Evolutionary conservation across 2,888 invertebrate species (phyloP).

Genomic region (Amphipoea lucens): DNA sequence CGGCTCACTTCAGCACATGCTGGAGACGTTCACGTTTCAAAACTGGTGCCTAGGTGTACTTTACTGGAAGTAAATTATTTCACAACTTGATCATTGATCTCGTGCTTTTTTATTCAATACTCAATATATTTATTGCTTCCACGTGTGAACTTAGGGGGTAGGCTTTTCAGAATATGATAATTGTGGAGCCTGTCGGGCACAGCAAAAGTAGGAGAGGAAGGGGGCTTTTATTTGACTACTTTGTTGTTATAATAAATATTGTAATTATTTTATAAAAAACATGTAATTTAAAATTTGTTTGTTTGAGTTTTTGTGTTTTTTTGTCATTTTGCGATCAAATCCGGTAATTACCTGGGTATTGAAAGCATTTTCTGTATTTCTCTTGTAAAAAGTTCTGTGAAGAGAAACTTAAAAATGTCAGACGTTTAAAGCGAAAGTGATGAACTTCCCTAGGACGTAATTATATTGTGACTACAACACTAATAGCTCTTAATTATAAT

Average conservation of each 20-base stretch:
- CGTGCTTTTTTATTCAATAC: background rate
- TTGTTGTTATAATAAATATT: too few relatives aligned
- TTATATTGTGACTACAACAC: background rate
- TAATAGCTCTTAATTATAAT: background rate
- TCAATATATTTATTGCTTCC: too few relatives aligned
- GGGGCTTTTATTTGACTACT: too few relatives aligned
- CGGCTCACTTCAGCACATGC: background rate
- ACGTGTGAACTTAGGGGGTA: too few relatives aligned
- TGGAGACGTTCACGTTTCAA: background rate
- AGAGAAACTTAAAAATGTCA: background rate
- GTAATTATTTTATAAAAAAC: too few relatives aligned
- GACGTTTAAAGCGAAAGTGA: background rate
- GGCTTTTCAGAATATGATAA: too few relatives aligned
- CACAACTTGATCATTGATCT: background rate
- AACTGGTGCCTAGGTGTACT: too few relatives aligned
- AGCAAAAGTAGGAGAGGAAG: too few relatives aligned
- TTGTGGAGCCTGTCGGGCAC: too few relatives aligned
- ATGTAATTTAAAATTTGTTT: too few relatives aligned
- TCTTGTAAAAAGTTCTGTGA: background rate
- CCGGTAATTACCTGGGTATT: background rate
- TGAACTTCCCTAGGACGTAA: background rate
- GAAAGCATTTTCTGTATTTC: background rate
- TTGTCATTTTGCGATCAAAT: background rate
- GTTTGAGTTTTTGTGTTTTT: too few relatives aligned
- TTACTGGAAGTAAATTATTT: background rate